Percentiles rank a stretch among this genome's conserved stretches.
Conservation (phyloP, 2,888 invertebrate species). For the Diachrysia chrysitis region DNA sequence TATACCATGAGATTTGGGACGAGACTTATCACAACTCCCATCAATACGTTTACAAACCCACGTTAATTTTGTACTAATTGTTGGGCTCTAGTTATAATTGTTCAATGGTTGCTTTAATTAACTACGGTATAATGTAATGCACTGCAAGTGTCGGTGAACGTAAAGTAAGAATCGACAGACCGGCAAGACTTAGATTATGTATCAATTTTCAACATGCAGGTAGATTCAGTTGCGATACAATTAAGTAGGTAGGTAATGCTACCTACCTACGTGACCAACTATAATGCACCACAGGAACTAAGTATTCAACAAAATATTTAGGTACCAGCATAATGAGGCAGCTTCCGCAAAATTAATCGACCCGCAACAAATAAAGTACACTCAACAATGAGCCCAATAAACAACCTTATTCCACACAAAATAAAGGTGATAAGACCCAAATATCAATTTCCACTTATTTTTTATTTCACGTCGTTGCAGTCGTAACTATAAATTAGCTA, state of each 20-base stretch:
- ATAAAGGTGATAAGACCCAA: constrained; percentile 60
- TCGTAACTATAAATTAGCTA: constrained; percentile 64
- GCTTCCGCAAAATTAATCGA: constrained; percentile 18
- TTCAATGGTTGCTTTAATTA: constrained; percentile 40
- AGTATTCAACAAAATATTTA: background rate
- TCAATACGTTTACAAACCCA: background rate
- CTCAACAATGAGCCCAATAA: constrained; percentile 37
- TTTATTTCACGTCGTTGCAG: constrained; percentile 52
- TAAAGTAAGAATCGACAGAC: constrained; percentile 36
- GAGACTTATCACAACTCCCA: background rate
- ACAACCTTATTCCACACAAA: constrained; percentile 48
- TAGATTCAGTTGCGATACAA: constrained; percentile 16
- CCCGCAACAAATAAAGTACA: constrained; percentile 37
- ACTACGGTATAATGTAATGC: constrained; percentile 7
- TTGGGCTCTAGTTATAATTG: constrained; percentile 25
- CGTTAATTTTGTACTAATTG: constrained; percentile 35
- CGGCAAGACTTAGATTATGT: constrained; percentile 40
- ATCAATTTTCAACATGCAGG: constrained; percentile 51
- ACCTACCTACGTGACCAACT: constrained; percentile 10
- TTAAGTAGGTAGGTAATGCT: background rate
- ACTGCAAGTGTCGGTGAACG: constrained; percentile 38
- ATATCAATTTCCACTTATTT: constrained; percentile 35
- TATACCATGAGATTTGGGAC: background rate
- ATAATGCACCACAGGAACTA: background rate
- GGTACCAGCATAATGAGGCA: constrained; percentile 5